A percentile compares a stretch with the other conserved stretches of the same genome.
Conservation (phyloP, 2,888 invertebrate species). For the Mallateleia sp. region DNA sequence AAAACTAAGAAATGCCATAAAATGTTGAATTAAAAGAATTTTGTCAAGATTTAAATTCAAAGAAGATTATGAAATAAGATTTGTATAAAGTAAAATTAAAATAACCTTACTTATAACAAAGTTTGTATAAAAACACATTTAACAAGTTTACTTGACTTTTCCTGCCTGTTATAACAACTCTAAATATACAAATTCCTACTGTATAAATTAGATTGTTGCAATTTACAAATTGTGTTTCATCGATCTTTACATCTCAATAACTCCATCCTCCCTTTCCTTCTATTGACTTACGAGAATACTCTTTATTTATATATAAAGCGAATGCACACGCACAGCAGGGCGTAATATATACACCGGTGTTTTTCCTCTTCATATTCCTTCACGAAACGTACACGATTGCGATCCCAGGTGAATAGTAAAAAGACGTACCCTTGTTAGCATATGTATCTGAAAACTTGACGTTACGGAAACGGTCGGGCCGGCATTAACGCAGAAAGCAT, state of each 20-base stretch:
- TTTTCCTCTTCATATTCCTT: slow-evolving; percentile 70
- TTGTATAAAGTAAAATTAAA: neutral
- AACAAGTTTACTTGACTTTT: neutral
- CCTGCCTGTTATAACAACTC: neutral
- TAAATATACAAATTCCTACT: slow-evolving; percentile 13
- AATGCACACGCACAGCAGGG: slow-evolving; percentile 59
- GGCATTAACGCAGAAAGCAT: slow-evolving; percentile 49
- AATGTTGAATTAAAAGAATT: neutral
- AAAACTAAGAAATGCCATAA: slow-evolving; percentile 11
- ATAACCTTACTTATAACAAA: neutral
- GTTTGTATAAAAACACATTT: neutral
- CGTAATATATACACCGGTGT: slow-evolving; percentile 50
- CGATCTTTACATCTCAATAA: slow-evolving; percentile 62
- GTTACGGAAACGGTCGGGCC: slow-evolving; percentile 41
- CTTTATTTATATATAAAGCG: slow-evolving; percentile 71
- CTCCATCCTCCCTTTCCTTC: slow-evolving; percentile 19
- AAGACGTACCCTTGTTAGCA: slow-evolving; percentile 75
- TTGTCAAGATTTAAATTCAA: no score
- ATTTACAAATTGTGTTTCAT: slow-evolving; percentile 70
- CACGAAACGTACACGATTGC: slow-evolving; percentile 63
- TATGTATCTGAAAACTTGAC: slow-evolving; percentile 62
- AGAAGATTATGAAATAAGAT: no score
- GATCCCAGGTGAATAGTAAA: slow-evolving; percentile 77
- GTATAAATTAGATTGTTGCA: slow-evolving; percentile 59
- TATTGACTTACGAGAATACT: slow-evolving; percentile 68